These are phyloP conservation scores for Drosophila putrida DNA, from an alignment of 2,888 invertebrate species.

Conservation along the genomic window DNA sequence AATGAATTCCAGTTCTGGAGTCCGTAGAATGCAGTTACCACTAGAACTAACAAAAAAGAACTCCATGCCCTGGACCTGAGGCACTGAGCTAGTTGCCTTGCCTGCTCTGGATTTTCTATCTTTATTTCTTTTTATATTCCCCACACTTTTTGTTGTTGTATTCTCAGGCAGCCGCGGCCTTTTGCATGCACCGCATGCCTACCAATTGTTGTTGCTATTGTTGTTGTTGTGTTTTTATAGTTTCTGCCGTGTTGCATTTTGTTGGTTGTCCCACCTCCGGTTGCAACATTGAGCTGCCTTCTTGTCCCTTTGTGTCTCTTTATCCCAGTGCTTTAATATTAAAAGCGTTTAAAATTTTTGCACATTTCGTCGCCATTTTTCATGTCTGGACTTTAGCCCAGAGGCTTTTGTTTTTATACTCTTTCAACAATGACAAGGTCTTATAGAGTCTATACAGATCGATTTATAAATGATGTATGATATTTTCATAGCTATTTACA, in stretches of 20 bases:
- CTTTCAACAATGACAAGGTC: background rate
- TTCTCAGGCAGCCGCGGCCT: conserved; percentile 53
- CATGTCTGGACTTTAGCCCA: conserved; percentile 35
- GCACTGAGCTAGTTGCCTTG: conserved; percentile 10
- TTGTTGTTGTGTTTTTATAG: conserved; percentile 36
- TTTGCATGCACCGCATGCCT: conserved; percentile 62
- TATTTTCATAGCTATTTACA: too few relatives aligned
- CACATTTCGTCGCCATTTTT: conserved; percentile 68
- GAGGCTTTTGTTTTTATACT: conserved; percentile 39
- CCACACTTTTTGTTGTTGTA: conserved; percentile 23
- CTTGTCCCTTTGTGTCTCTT: conserved; percentile 39
- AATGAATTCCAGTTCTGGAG: conserved; percentile 25
- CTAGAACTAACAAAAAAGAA: conserved; percentile 14
- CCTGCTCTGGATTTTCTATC: conserved; percentile 9
- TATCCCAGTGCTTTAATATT: conserved; percentile 74
- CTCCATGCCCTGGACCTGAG: conserved; percentile 18
- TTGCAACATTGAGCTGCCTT: conserved; percentile 11
- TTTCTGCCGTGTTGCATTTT: conserved; percentile 69
- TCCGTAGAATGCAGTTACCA: conserved; percentile 15
- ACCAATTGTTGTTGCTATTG: conserved; percentile 26
- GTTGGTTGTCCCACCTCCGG: conserved; percentile 40
- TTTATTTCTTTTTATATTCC: conserved; percentile 5
- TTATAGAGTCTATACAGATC: background rate
- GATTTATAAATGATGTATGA: background rate
- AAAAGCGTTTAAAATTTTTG: conserved; percentile 74